Evolutionary conservation across 2,888 invertebrate species (phyloP).

Genomic region (Dolichopus griseipennis): DNA sequence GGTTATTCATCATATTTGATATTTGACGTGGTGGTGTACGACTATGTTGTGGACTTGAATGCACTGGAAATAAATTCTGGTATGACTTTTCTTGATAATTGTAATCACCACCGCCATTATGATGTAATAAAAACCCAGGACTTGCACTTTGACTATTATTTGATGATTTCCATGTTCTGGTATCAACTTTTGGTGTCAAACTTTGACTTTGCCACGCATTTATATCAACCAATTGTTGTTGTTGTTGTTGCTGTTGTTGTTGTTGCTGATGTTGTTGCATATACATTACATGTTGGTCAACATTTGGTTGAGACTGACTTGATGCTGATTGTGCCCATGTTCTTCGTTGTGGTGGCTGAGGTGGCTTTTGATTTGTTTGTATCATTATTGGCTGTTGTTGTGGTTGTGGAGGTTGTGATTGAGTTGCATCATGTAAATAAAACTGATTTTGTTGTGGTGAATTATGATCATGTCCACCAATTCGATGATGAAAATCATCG

Average conservation of each 20-base stretch:
- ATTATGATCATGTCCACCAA: slow-evolving; percentile 30
- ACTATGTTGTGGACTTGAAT: slow-evolving; percentile 58
- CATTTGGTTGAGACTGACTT: slow-evolving; percentile 29
- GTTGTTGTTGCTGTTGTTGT: slow-evolving; percentile 30
- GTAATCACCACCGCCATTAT: slow-evolving; percentile 57
- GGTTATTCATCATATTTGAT: slow-evolving; percentile 34
- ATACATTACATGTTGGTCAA: slow-evolving; percentile 20
- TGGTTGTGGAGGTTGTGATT: slow-evolving; percentile 37
- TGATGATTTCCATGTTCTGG: slow-evolving; percentile 39
- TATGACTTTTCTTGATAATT: slow-evolving; percentile 47
- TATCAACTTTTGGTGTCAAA: slow-evolving; percentile 30
- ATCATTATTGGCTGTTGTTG: slow-evolving; percentile 15
- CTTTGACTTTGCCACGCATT: slow-evolving; percentile 40
- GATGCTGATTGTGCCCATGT: slow-evolving; percentile 58
- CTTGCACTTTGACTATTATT: slow-evolving; percentile 23
- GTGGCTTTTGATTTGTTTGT: slow-evolving; percentile 21
- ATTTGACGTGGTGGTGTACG: slow-evolving; percentile 54
- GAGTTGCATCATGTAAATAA: slow-evolving; percentile 61
- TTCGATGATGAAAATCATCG: slow-evolving; percentile 37
- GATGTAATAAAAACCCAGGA: slow-evolving; percentile 55
- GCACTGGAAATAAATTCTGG: slow-evolving; percentile 42
- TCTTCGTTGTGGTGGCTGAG: slow-evolving; percentile 50
- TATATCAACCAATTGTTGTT: slow-evolving; percentile 37
- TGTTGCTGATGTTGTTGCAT: slow-evolving; percentile 32
- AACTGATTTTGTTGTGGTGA: slow-evolving; percentile 53